phyloP scores from a whole-genome alignment of 2,888 invertebrate species.

The Diabrotica balteata region DNA sequence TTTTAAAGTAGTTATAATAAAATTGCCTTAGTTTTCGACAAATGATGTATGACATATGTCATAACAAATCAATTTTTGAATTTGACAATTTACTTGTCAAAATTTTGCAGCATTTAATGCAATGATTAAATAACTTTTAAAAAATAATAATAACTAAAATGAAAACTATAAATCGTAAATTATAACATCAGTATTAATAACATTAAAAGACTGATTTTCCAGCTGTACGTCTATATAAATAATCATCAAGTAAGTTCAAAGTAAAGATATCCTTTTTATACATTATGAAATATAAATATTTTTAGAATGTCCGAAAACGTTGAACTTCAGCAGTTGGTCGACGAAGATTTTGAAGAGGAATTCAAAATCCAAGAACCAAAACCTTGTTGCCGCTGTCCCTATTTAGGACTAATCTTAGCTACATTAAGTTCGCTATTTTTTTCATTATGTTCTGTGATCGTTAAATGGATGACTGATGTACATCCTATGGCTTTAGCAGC shows the following conservation, averaged over 20 bases:
- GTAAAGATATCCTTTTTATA: not conserved
- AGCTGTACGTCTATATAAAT: conserved; percentile 12
- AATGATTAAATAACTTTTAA: conserved; percentile 20
- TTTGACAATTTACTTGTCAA: conserved; percentile 21
- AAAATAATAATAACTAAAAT: conserved; percentile 3
- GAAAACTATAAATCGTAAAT: conserved; percentile 5
- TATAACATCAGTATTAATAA: conserved; percentile 33
- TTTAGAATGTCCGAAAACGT: conserved; percentile 75
- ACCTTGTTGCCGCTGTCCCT: conserved; percentile 66
- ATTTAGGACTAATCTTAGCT: conserved; percentile 82
- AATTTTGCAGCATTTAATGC: conserved; percentile 29
- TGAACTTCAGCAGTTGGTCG: conserved; percentile 82
- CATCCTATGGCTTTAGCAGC: conserved; percentile 90
- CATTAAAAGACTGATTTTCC: conserved; percentile 36
- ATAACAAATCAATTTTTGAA: conserved; percentile 23
- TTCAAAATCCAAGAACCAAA: conserved; percentile 45
- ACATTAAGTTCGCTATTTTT: conserved; percentile 89
- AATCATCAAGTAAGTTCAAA: conserved; percentile 9
- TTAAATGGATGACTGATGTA: conserved; percentile 84
- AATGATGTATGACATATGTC: not conserved
- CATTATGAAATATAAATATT: not conserved
- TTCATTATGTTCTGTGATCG: conserved; percentile 89
- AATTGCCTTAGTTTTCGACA: no score
- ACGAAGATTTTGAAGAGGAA: conserved; percentile 62
- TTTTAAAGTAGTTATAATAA: no score